Percentiles rank a stretch among this genome's conserved stretches.
These are phyloP conservation scores for Panulirus ornatus DNA, from an alignment of 1,140 invertebrate species.

Conservation along the genomic window DNA sequence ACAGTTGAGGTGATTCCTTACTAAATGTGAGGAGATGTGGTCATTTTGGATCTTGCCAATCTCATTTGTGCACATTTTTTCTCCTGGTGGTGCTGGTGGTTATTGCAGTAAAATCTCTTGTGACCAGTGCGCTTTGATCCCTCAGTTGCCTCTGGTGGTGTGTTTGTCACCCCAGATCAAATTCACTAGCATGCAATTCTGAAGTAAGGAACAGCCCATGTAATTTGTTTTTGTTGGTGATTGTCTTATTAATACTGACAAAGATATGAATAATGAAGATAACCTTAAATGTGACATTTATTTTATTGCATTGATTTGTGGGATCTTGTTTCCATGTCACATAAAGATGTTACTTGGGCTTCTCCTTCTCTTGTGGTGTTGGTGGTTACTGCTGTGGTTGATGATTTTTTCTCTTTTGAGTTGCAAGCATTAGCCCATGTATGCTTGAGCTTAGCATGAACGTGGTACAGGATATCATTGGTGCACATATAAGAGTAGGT, in stretches of 20 bases:
- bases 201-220: conserved; percentile 50
- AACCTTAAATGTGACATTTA: too few relatives aligned
- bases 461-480: conserved; percentile 15
- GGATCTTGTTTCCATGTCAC: too few relatives aligned
- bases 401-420: conserved; percentile 52
- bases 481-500: conserved; percentile 18
- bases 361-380: conserved; percentile 50
- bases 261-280: too few relatives aligned
- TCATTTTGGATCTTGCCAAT: conserved; percentile 54
- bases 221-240: neutral
- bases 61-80: conserved; percentile 44
- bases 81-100: conserved; percentile 62
- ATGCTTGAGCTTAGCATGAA: conserved; percentile 64
- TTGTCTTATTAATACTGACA: neutral
- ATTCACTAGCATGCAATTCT: conserved; percentile 36
- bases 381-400: conserved; percentile 42
- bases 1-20: conserved; percentile 44
- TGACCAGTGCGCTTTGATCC: conserved; percentile 26
- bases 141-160: conserved; percentile 49
- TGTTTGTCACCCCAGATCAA: conserved; percentile 30
- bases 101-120: conserved; percentile 46
- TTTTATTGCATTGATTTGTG: too few relatives aligned
- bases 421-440: conserved; percentile 45
- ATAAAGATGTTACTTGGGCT: conserved; percentile 31
- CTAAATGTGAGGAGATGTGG: conserved; percentile 53